Conservation (phyloP, 2,888 invertebrate species). For the Plebejus melissa region DNA sequence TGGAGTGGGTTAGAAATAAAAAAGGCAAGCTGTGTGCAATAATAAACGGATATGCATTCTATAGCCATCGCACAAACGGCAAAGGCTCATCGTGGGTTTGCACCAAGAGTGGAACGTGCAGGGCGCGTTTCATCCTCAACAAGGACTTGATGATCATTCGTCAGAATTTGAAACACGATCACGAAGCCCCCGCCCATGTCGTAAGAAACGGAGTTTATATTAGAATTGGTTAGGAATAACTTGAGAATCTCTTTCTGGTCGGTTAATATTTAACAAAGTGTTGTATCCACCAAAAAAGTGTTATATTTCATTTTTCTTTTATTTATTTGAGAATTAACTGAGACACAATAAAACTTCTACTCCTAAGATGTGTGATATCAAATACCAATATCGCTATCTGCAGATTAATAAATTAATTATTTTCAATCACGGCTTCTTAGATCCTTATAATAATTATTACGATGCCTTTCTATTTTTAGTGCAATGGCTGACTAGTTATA, state of each 20-base stretch:
- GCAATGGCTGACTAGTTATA: conserved; percentile 38
- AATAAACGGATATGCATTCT: conserved; percentile 46
- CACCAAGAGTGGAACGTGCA: not conserved
- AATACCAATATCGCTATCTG: no score
- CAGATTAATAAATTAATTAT: no score
- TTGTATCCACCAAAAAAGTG: no score
- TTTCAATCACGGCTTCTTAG: no score
- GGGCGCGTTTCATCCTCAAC: not conserved
- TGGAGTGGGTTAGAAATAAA: not conserved
- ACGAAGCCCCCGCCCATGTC: not conserved
- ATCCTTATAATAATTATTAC: no score
- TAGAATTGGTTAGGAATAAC: not conserved
- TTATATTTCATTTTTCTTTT: no score
- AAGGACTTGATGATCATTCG: not conserved
- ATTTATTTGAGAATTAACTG: no score
- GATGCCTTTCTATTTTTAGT: conserved; percentile 37
- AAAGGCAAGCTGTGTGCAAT: conserved; percentile 31
- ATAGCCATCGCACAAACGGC: not conserved
- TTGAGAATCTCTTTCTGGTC: no score
- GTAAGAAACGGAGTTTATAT: not conserved
- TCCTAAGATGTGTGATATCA: no score
- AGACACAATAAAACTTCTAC: no score
- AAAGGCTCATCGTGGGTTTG: not conserved
- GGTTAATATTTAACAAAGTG: no score
- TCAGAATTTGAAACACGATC: not conserved